Evolutionary conservation across 1,140 invertebrate genomes (phyloP), one percentile per base, ranked within the genome.

Genomic region (Aphaenogaster ashmeadi): DNA sequence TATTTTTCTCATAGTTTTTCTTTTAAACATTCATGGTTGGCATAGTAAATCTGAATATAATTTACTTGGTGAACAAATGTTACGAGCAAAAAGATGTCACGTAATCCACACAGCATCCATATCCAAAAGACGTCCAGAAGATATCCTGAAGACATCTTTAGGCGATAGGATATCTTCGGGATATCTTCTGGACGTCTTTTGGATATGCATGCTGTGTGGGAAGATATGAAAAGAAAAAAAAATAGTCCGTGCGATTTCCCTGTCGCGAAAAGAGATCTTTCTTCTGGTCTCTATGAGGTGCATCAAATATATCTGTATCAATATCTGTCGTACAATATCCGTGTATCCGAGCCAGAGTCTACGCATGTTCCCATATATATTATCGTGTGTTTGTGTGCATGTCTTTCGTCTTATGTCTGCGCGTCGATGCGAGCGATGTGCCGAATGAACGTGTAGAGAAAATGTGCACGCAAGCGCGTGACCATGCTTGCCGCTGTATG

Each of bases 401-500:
- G 15, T 56, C 52, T 72, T n/a, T 69, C n/a, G 21, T 84, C 15
- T 27, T 13, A n/a, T 38, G 47, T 36, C 44, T 67, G 11, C 78
- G 36, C 11, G 15, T 27, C 77, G 77, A 66, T 41, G 79, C 80
- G 80, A 47, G 36, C 67, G 27, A 36, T 41, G 62, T 80, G 47
- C 36, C 69, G 80, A 60, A 84, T 84, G 69, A 74, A 84, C 27
- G 33, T 84, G 56, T 84, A 47, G 80, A 84, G 69, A 84, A 84
- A 87, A 56, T 79, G 81, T 85, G 74, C 66, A 86, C 78, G 88
- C 80, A 86, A 89, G 88, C 88, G 88, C 90, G 89, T 87, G 90
- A 87, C 88, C 85, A 90, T 88, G 78, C 86, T 87, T 91, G 87
- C 89, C 88, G 83, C 88, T 91, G 87, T 92, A 88, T 83, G 91